These are phyloP conservation scores for Symphodus melops DNA, from an alignment of 2,113 vertebrate genomes.

Conservation along the genomic window DNA sequence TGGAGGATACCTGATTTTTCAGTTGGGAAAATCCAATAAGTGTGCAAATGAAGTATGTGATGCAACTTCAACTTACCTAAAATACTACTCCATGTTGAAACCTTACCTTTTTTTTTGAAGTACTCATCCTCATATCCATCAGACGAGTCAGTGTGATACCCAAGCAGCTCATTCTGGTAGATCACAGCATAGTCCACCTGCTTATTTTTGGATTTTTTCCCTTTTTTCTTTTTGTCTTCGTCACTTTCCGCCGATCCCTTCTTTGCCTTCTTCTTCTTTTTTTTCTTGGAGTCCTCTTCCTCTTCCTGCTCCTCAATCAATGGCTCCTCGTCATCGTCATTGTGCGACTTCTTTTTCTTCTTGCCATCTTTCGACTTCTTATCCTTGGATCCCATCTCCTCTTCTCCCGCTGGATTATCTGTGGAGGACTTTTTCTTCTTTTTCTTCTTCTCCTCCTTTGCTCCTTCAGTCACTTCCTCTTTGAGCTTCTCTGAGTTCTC, in stretches of 20 bases:
- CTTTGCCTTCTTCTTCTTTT: slow-evolving; percentile 82
- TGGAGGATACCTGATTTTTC: background rate
- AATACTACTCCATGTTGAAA: background rate
- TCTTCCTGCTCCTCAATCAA: slow-evolving; percentile 75
- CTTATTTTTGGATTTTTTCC: slow-evolving; percentile 86
- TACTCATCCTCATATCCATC: slow-evolving; percentile 92
- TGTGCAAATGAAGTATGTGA: background rate
- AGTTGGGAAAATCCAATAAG: background rate
- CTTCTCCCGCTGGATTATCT: slow-evolving; percentile 61
- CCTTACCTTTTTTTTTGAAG: slow-evolving; percentile 94
- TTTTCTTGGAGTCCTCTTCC: slow-evolving; percentile 81
- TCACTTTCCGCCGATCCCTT: slow-evolving; percentile 81
- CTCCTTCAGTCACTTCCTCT: slow-evolving; percentile 69
- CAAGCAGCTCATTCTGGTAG: slow-evolving; percentile 90
- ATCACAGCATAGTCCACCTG: slow-evolving; percentile 88
- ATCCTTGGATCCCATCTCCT: slow-evolving; percentile 81
- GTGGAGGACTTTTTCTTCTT: slow-evolving; percentile 82
- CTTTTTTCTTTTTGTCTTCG: slow-evolving; percentile 86
- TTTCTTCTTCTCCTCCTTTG: slow-evolving; percentile 75
- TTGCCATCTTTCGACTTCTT: slow-evolving; percentile 76
- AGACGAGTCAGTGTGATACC: slow-evolving; percentile 88
- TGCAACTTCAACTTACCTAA: slow-evolving; percentile 12
- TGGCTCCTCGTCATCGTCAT: slow-evolving; percentile 62
- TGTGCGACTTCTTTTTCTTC: slow-evolving; percentile 80
- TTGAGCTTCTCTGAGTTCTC: slow-evolving; percentile 74